phyloP scores from a whole-genome alignment of 2,113 vertebrate genomes.

The Rhea pennata region DNA sequence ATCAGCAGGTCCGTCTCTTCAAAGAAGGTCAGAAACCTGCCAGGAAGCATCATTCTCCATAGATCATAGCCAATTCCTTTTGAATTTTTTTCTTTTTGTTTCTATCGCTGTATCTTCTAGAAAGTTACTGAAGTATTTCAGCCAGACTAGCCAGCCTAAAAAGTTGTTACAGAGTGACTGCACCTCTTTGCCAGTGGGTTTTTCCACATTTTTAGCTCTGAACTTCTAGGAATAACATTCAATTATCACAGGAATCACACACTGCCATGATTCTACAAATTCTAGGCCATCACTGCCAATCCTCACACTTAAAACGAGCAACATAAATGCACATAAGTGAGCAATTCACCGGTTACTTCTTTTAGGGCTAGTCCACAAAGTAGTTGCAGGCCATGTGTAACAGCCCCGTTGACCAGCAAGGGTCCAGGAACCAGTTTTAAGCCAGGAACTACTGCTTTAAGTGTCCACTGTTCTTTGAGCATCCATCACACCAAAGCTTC shows the following conservation, averaged over 20 bases:
- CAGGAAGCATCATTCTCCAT: background rate
- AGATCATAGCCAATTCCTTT: background rate
- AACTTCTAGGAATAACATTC: background rate
- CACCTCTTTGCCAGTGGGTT: background rate
- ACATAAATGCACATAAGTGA: background rate
- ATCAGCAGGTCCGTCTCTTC: slow-evolving; percentile 7
- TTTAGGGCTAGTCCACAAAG: background rate
- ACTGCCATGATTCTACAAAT: background rate
- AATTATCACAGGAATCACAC: background rate
- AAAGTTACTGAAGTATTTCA: background rate
- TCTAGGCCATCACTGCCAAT: background rate
- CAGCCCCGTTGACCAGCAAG: background rate
- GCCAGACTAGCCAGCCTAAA: background rate
- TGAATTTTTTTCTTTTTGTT: background rate
- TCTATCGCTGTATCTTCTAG: background rate
- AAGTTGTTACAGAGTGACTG: background rate
- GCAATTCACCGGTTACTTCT: background rate
- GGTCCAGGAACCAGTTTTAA: background rate
- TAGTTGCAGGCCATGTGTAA: background rate
- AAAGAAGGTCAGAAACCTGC: slow-evolving; percentile 26
- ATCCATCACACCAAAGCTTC: background rate
- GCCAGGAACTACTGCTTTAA: background rate
- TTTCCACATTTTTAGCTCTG: background rate
- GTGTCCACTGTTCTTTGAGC: background rate
- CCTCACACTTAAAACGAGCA: background rate